A percentile compares a stretch with the other conserved stretches of the same genome.
phyloP scores from a whole-genome alignment of 2,797 vertebrate genomes.

The Aeoliscus strigatus region DNA sequence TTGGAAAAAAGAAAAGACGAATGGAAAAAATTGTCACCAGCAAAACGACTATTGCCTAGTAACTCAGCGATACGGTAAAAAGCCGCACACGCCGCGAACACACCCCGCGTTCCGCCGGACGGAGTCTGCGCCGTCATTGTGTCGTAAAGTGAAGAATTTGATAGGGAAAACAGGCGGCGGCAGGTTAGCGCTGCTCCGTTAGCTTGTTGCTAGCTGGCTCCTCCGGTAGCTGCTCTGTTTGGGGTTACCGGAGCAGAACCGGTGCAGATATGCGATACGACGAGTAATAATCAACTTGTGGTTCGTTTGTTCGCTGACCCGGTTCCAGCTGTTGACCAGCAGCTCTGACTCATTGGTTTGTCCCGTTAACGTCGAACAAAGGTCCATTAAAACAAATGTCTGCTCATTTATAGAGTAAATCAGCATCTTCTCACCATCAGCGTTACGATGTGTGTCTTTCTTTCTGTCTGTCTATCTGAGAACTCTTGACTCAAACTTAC shows the following conservation, averaged over 20 bases:
- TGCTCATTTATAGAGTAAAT: not conserved
- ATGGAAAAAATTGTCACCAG: conserved; percentile 72
- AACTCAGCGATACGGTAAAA: conserved; percentile 61
- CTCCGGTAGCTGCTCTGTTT: conserved; percentile 44
- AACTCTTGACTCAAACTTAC: too few relatives aligned
- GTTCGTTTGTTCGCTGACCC: conserved; percentile 3
- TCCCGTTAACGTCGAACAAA: conserved; percentile 11
- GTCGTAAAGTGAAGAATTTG: conserved; percentile 25
- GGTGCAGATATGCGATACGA: not conserved
- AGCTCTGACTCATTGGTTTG: conserved; percentile 22
- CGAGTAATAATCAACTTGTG: accelerated
- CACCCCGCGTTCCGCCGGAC: not conserved
- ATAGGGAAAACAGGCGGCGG: conserved; percentile 23
- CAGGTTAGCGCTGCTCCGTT: conserved; percentile 46
- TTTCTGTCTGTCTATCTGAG: too few relatives aligned
- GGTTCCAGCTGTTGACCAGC: conserved; percentile 15
- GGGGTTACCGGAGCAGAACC: conserved; percentile 6
- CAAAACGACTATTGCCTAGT: conserved; percentile 45
- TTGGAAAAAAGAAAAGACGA: conserved; percentile 74
- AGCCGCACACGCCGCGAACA: not conserved
- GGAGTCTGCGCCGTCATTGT: not conserved
- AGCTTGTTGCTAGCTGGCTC: conserved; percentile 60
- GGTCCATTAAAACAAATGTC: not conserved
- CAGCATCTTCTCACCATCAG: accelerated
- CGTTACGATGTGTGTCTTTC: too few relatives aligned